These are phyloP conservation scores for Heliconius eleuchia DNA, from an alignment of 1,140 invertebrate genomes.

Conservation along the genomic window DNA sequence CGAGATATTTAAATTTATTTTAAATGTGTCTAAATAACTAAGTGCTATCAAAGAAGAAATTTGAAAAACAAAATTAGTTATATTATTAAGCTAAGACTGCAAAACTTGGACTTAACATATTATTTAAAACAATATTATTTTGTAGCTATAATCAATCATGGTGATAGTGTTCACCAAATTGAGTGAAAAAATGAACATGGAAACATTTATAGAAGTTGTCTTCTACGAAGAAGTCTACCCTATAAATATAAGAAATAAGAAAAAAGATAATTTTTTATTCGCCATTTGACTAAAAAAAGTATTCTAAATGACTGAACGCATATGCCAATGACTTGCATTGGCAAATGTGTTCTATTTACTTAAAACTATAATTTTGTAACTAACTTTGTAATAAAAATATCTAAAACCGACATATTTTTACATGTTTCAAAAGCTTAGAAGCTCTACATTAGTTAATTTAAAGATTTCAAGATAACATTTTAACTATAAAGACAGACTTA, in stretches of 20 bases:
- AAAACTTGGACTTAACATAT: neutral
- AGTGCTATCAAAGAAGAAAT: neutral
- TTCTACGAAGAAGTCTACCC: neutral
- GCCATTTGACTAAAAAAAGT: too few relatives aligned
- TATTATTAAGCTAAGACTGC: neutral
- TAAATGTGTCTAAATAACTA: neutral
- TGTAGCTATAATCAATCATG: too few relatives aligned
- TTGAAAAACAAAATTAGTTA: neutral
- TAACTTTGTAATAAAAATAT: neutral
- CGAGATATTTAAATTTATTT: neutral
- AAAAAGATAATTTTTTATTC: neutral
- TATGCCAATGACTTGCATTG: neutral
- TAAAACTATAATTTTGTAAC: neutral
- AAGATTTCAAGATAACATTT: neutral
- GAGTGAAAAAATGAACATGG: too few relatives aligned
- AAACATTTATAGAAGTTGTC: too few relatives aligned
- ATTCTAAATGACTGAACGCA: neutral
- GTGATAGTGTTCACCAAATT: too few relatives aligned
- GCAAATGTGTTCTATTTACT: neutral
- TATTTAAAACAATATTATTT: neutral
- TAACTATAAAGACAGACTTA: slow-evolving; percentile 22
- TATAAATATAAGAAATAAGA: neutral
- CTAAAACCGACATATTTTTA: neutral
- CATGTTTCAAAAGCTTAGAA: slow-evolving; percentile 13
- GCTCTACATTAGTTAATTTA: neutral